Percentiles rank a stretch among this genome's conserved stretches.
Conservation (phyloP, 2,113 vertebrate genomes). For the Malaclemys terrapin region DNA sequence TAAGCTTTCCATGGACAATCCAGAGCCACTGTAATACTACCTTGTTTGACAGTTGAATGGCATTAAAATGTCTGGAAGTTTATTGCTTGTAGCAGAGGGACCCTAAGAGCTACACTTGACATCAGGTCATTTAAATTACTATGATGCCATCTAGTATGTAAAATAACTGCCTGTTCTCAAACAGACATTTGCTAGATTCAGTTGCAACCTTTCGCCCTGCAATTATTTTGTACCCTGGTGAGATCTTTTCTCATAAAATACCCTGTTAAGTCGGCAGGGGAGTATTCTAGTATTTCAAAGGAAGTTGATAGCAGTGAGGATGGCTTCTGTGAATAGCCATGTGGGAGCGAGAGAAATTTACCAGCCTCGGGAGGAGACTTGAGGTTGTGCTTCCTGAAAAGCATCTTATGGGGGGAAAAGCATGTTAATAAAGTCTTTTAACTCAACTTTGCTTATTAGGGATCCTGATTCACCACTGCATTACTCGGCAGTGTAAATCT, state of each 20-base stretch:
- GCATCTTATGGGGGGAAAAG: not conserved
- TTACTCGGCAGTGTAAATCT: fast-evolving
- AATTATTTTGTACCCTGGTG: constrained; percentile 28
- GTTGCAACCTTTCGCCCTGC: not conserved
- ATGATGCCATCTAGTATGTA: not conserved
- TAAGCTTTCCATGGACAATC: constrained; percentile 16
- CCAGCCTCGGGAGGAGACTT: not conserved
- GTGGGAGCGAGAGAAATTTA: not conserved
- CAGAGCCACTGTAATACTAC: not conserved
- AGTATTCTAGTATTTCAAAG: constrained; percentile 11
- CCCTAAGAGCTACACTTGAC: constrained; percentile 36
- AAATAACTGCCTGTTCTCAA: constrained; percentile 23
- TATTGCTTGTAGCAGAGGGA: constrained; percentile 54
- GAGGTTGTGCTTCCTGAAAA: not conserved
- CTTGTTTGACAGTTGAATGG: constrained; percentile 60
- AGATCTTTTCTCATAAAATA: constrained; percentile 31
- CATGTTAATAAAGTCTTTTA: not conserved
- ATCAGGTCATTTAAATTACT: constrained; percentile 46
- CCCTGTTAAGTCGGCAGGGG: not conserved
- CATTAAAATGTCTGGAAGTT: constrained; percentile 61
- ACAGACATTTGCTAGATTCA: constrained; percentile 36
- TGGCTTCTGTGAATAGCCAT: fast-evolving
- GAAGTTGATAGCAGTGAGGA: not conserved
- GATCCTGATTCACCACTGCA: not conserved
- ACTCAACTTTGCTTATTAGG: not conserved